Conservation (phyloP, 2,888 invertebrate genomes). For the Eupithecia subfuscata region DNA sequence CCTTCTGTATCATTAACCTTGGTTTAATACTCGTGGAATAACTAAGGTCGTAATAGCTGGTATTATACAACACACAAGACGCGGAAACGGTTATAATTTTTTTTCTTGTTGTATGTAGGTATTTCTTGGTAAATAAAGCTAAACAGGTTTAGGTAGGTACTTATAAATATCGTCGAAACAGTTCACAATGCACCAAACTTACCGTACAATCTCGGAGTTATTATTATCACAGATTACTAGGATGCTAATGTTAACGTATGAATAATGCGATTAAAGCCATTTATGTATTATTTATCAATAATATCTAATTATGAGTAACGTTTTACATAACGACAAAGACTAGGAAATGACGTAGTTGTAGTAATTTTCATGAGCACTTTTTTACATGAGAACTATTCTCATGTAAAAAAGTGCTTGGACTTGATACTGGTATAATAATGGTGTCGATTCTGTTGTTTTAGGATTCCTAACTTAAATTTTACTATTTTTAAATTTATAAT, state of each 20-base stretch:
- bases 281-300: not conserved
- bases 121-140: not conserved
- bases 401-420: not conserved
- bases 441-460: no score
- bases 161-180: not conserved
- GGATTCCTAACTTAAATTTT: no score
- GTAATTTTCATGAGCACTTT: no score
- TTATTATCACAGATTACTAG: not conserved
- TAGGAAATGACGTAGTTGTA: slow-evolving; percentile 15
- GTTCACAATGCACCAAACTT: not conserved
- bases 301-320: not conserved
- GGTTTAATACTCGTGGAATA: not conserved
- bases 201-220: not conserved
- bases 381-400: no score
- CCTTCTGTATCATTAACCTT: not conserved
- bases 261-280: not conserved
- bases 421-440: not conserved
- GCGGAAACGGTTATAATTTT: not conserved
- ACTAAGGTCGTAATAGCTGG: not conserved
- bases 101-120: not conserved
- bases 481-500: no score
- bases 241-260: not conserved
- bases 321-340: slow-evolving; percentile 16
- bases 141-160: not conserved
- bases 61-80: not conserved